Base-by-base conservation (phyloP, 2,888 invertebrate species). In the Heterodera filipjevi region DNA sequence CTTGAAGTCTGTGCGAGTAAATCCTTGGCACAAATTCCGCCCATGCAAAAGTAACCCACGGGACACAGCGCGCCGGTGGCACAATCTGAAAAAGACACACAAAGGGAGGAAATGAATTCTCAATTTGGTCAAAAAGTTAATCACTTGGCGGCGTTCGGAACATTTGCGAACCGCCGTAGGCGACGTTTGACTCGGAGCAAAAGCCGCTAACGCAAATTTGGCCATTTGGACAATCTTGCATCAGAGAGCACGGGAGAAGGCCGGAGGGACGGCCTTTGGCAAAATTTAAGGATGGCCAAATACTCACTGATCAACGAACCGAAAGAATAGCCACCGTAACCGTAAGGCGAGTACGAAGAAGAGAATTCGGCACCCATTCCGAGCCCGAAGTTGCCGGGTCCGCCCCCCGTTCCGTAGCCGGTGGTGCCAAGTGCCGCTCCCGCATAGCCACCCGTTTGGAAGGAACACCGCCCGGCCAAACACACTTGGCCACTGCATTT, bases 161-260 rank as follows among this genome's bases (percentile, higher is more conserved):
- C 32, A 53, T 64, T 74, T 88, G 88, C 71, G 86, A 86, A 32
- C 88, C 88, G 16, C 84, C 83, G 76, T 82, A 87, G 10, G 84
- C 88, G 22, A 88, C 87, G 76, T 88, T 88, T 73, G 86, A 86
- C 72, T 85, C 78, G 35, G 84, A 82, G 39, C 87, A 88, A 81
- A 84, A 86, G 0, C 87, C 87, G 78, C 87, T 88, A 16, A 88
- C 88, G 77, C 88, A 88, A 49, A 88, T 86, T 76, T 88, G 87
- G 10, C 87, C 87, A 73, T 88, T 88, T 59, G 86, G 82, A 75
- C 88, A 88, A 72, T 88, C 82, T 49, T 88, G 88, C 82, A 87
- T 85, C n/a, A 88, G 79, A 46, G 81, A 84, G 74, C 88, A 88
- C 44, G 82, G 82, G 70, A 85, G 84, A 66, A 87, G 79, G 19